These are phyloP conservation scores for Panagrolaimus sp. DNA, from an alignment of 1,140 invertebrate genomes.

Conservation along the genomic window DNA sequence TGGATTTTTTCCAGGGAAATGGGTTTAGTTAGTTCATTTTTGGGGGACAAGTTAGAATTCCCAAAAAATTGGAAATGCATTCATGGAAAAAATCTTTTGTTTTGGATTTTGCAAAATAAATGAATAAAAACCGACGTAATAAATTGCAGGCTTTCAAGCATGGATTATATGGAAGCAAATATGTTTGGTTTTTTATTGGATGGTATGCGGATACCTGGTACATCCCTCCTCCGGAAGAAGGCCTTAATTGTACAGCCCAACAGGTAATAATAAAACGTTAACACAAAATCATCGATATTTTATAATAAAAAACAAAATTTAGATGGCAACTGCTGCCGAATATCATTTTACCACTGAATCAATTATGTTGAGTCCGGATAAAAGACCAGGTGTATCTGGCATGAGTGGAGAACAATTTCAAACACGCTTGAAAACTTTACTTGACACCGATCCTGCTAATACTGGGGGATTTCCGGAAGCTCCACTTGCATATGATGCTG, in stretches of 20 bases:
- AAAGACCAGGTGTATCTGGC: constrained; percentile 43
- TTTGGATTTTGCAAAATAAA: too few species aligned
- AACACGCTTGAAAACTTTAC: constrained; percentile 33
- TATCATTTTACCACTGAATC: constrained; percentile 96
- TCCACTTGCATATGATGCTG: constrained; percentile 94
- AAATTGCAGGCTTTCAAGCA: constrained; percentile 72
- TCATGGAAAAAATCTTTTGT: too few species aligned
- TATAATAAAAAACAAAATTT: constrained; percentile 9
- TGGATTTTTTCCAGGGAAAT: background rate
- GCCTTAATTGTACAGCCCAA: constrained; percentile 82
- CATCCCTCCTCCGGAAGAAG: constrained; percentile 73
- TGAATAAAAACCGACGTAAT: too few species aligned
- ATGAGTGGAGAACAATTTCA: constrained; percentile 55
- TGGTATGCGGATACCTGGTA: constrained; percentile 99
- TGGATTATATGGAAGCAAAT: constrained; percentile 83
- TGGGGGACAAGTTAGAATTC: too few species aligned
- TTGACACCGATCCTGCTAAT: constrained; percentile 54
- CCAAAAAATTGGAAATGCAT: too few species aligned
- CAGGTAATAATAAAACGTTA: constrained; percentile 70
- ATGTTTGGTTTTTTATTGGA: constrained; percentile 99
- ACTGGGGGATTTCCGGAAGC: constrained; percentile 85
- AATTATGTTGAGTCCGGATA: constrained; percentile 71
- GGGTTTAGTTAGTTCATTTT: background rate
- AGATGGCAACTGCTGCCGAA: constrained; percentile 72
- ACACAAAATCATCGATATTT: constrained; percentile 9